Evolutionary conservation across 2,888 invertebrate species (phyloP), one percentile per base, ranked within the genome.

Genomic region (Drosophila pegasa): DNA sequence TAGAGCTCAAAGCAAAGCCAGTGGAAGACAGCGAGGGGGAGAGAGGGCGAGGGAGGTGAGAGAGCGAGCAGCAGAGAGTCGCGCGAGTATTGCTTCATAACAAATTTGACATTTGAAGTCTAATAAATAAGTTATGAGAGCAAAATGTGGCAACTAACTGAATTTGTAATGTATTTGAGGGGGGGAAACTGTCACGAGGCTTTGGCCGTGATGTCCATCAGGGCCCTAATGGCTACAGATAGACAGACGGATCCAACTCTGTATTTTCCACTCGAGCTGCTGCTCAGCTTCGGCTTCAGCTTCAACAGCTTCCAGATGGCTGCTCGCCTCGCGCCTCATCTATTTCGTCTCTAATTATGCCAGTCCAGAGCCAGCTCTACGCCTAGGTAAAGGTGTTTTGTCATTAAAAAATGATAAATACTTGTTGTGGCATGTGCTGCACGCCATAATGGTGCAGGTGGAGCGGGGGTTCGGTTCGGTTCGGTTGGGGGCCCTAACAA

Each of bases 371-470:
- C 8, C 20, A 14, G 25, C 22, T n/a, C 9, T 25, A n/a, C 5
- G 58, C 55, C 47, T 35, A 29, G 47, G 18, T 38, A 81, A 81
- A 81, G 85, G 81, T 81, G 85, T 78, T 72, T 45, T 22, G 76
- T 73, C 81, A 81, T 77, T 80, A 73, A 84, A 79, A 81, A 84
- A 84, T 81, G 85, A 85, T 81, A 81, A 85, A 81, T 80, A 80
- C 70, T 29, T 45, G 43, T 70, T 51, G 47, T 56, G 68, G 74
- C 70, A 79, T 57, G 65, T 64, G 61, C 48, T 48, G 48, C 22
- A 33, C 33, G 38, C 33, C 50, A 73, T 47, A 73, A 57, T 29
- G 9, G 8, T 7, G 8, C 3, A 14, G 18, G 4, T 31, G 18
- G 18, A n/a, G 22, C 4, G 54, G 25, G 33, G 25, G 25, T 3